These are phyloP conservation scores for Phortica variegata DNA, from an alignment of 1,140 invertebrate species.

Conservation along the genomic window DNA sequence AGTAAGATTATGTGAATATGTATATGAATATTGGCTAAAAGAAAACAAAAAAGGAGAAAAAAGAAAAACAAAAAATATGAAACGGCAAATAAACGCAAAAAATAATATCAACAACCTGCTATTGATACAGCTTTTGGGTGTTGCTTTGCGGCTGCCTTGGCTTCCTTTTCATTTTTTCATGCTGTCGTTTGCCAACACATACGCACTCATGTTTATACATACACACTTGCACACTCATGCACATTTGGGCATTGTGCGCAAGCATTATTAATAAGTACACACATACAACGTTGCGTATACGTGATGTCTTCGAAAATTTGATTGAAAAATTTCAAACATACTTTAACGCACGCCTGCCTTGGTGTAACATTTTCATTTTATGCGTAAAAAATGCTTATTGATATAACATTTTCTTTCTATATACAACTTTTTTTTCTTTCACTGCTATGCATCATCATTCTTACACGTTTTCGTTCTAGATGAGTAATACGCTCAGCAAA, in stretches of 20 bases:
- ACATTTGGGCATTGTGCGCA: not conserved
- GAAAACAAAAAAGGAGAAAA: not conserved
- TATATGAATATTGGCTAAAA: not conserved
- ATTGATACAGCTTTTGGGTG: not conserved
- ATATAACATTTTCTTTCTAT: constrained; percentile 33
- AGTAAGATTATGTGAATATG: not conserved
- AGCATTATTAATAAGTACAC: constrained; percentile 45
- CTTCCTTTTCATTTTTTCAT: constrained; percentile 3
- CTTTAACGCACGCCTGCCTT: constrained; percentile 22
- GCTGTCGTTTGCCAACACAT: constrained; percentile 2
- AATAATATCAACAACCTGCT: not conserved
- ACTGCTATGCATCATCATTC: no score
- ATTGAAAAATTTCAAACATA: constrained; percentile 51
- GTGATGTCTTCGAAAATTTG: constrained; percentile 52
- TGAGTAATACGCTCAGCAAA: no score
- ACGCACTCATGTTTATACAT: constrained; percentile 9
- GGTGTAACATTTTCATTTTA: constrained; percentile 37
- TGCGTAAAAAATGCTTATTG: constrained; percentile 29
- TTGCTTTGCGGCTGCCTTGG: not conserved
- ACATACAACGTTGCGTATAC: constrained; percentile 34
- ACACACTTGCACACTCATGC: not conserved
- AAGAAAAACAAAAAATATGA: not conserved
- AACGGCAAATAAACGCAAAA: not conserved
- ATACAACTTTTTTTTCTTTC: no score
- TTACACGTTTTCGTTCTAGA: no score